These are phyloP conservation scores for Bursaphelenchus mucronatus DNA, from an alignment of 1,140 invertebrate genomes.

Conservation along the genomic window DNA sequence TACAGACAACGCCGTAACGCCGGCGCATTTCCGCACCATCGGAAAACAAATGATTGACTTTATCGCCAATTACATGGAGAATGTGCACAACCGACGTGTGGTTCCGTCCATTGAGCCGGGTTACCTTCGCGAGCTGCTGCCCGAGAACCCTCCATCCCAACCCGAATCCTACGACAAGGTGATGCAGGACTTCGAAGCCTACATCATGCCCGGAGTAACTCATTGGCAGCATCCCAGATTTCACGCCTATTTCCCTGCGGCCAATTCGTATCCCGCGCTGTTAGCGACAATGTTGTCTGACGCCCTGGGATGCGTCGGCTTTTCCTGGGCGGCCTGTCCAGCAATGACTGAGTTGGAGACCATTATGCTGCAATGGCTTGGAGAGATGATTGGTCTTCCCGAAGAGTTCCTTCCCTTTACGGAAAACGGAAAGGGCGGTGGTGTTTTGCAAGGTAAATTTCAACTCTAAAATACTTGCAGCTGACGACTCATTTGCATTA, in stretches of 20 bases:
- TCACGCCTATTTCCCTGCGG: constrained; percentile 96
- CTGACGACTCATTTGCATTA: not conserved
- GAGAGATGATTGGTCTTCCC: constrained; percentile 69
- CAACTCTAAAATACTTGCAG: constrained; percentile 31
- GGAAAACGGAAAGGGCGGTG: constrained; percentile 64
- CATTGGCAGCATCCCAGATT: constrained; percentile 99
- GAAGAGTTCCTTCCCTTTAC: constrained; percentile 65
- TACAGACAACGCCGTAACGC: constrained; percentile 71
- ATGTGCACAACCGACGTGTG: constrained; percentile 74
- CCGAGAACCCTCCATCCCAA: constrained; percentile 75
- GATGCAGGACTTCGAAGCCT: constrained; percentile 85
- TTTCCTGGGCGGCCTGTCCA: constrained; percentile 96
- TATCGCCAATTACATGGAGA: constrained; percentile 88
- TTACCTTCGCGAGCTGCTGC: constrained; percentile 77
- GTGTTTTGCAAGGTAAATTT: constrained; percentile 65
- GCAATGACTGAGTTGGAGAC: constrained; percentile 95
- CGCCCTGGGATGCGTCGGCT: constrained; percentile 92
- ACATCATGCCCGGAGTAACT: constrained; percentile 96
- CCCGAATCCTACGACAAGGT: constrained; percentile 85
- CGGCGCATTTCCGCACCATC: constrained; percentile 77
- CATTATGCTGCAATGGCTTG: constrained; percentile 92
- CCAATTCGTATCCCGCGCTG: constrained; percentile 94
- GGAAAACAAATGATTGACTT: constrained; percentile 97
- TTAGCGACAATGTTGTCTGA: constrained; percentile 94
- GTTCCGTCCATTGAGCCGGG: constrained; percentile 81